Base-by-base conservation (phyloP, 92 coral and sea anemone genomes). In the Scolanthus callimorphus region DNA sequence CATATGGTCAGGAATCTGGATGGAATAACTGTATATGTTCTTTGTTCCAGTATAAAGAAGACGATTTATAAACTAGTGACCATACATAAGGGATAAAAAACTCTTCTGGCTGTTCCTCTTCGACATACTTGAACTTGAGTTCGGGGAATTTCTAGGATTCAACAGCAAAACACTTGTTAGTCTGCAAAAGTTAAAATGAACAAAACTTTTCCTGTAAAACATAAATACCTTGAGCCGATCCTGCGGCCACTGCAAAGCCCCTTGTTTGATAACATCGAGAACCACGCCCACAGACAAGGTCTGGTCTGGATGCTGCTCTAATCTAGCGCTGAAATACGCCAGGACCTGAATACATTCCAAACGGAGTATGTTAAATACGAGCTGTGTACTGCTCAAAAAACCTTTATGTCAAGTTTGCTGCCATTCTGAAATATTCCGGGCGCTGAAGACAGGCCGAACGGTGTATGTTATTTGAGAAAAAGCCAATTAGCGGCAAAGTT, bases 41-140 rank as follows among this genome's bases (percentile, higher is more conserved):
- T 31, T 95, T 95, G 39, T 92, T 88, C 98, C 98, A 92, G 69
- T 88, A 92, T 11, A 92, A 67, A 31, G 80, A 62, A 8, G 98
- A 89, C 11, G 96, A 89, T 65, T 84, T 92, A 73, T 88, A 92
- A 49, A 92, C 98, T 25, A 92, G 67, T 12, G 98, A 92, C 98
- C 98, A 92, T 8, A 92, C 98, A 34, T 92, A 92, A 13, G 98
- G 98, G 45, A 92, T 92, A 27, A 92, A 92, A 51, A 92, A 92
- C 71, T 92, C 98, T 38, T 92, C 98, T 0, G 98, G 98, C 44
- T 92, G 98, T 20, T 92, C 98, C 53, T 92, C 98, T 53, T 92
- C 98, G 31, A 92, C 96, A 65, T 92, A 92, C 59, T 92, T 92
- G 73, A 92, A 92, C 58, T 92, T 92, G 41, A 92, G 55, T 39